Evolutionary conservation across 2,797 vertebrate genomes (phyloP).

Genomic region (Cyclura pinguis): DNA sequence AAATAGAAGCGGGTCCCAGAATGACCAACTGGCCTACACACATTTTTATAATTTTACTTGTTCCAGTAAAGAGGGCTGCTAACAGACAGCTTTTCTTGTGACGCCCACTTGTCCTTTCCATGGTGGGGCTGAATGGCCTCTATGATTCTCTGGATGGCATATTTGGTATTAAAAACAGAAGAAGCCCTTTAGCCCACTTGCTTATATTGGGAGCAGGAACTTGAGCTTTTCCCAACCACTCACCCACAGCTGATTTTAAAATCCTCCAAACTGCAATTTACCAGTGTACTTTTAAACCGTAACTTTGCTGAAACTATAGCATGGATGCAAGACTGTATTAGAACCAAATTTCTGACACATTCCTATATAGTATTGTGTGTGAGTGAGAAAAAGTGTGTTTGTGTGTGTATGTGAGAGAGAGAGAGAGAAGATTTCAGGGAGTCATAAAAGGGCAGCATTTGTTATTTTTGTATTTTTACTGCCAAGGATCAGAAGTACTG

Average conservation of each 20-base stretch:
- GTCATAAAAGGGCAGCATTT: too few species aligned
- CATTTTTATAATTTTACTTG: slow-evolving; percentile 71
- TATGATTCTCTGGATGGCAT: neutral
- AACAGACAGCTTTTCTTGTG: slow-evolving; percentile 40
- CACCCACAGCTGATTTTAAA: neutral
- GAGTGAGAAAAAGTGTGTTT: neutral
- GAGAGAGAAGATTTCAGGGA: too few species aligned
- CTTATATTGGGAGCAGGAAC: slow-evolving; percentile 13
- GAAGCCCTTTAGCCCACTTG: slow-evolving; percentile 33
- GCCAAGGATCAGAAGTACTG: too few species aligned
- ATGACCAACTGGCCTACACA: slow-evolving; percentile 67
- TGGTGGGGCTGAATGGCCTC: neutral
- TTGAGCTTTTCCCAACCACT: neutral
- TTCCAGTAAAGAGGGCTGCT: slow-evolving; percentile 11
- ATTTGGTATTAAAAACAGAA: slow-evolving; percentile 48
- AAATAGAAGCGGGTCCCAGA: neutral
- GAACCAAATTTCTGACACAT: neutral
- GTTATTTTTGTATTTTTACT: too few species aligned
- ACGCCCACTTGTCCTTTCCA: slow-evolving; percentile 34
- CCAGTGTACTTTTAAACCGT: neutral
- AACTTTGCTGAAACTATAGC: neutral
- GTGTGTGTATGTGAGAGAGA: too few species aligned
- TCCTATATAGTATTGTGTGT: neutral
- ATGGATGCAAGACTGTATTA: neutral
- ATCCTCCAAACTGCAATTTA: neutral